A percentile compares a stretch with the other conserved stretches of the same genome.
Conservation (phyloP, 2,888 invertebrate species). For the Brachyopa scutellaris region DNA sequence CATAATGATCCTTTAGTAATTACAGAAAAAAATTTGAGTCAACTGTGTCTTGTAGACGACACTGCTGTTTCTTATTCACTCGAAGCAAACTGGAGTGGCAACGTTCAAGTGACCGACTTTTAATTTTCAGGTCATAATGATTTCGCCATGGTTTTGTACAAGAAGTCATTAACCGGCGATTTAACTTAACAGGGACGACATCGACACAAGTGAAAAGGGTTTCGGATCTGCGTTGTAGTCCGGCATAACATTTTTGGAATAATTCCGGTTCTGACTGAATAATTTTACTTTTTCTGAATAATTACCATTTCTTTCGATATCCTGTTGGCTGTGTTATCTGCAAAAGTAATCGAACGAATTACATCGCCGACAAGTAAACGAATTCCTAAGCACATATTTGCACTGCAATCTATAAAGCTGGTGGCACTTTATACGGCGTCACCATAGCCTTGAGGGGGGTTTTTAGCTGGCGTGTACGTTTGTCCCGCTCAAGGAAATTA, state of each 20-base stretch:
- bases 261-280: too few species aligned
- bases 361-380: slow-evolving; percentile 54
- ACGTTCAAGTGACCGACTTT: slow-evolving; percentile 45
- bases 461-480: neutral
- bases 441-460: neutral
- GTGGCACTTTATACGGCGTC: slow-evolving; percentile 19
- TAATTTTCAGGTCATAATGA: slow-evolving; percentile 34
- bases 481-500: slow-evolving; percentile 50
- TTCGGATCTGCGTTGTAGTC: too few species aligned
- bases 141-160: neutral
- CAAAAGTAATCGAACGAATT: slow-evolving; percentile 56
- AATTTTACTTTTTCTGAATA: too few species aligned
- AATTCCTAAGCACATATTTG: slow-evolving; percentile 59
- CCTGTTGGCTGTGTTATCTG: slow-evolving; percentile 1
- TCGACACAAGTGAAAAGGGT: neutral
- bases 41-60: neutral
- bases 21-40: neutral
- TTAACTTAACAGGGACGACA: too few species aligned
- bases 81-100: slow-evolving; percentile 4
- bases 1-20: neutral
- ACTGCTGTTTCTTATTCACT: neutral
- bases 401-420: slow-evolving; percentile 31
- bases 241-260: too few species aligned
- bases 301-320: slow-evolving; percentile 30
- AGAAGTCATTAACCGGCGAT: slow-evolving; percentile 26